Conservation (phyloP, 2,113 vertebrate genomes). For the Porphyrio hochstetteri region DNA sequence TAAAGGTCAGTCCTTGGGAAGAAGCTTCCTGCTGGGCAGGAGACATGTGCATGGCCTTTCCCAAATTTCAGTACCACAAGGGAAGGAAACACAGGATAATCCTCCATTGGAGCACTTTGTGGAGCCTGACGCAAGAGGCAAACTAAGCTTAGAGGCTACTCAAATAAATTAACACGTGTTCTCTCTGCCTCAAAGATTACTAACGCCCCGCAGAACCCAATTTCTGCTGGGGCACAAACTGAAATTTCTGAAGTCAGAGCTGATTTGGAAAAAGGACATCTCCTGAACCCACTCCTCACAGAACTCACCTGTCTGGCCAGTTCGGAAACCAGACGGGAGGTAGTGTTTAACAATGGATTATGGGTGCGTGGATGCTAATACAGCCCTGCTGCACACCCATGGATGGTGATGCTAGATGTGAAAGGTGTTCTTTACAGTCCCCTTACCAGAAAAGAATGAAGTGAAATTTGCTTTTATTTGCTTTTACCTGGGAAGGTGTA, state of each 20-base stretch:
- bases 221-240: background rate
- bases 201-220: background rate
- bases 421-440: too few species aligned
- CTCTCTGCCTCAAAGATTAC: background rate
- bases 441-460: too few species aligned
- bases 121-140: background rate
- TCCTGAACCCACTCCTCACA: too few species aligned
- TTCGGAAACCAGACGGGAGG: too few species aligned
- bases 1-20: background rate
- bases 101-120: background rate
- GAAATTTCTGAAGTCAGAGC: background rate
- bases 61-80: background rate
- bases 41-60: background rate
- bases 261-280: background rate
- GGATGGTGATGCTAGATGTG: too few species aligned
- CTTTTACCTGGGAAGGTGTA: too few species aligned
- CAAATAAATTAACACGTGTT: background rate
- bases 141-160: background rate
- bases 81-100: background rate
- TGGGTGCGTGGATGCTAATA: too few species aligned
- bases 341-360: too few species aligned
- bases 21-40: background rate
- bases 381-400: too few species aligned
- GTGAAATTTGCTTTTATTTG: too few species aligned
- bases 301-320: too few species aligned